Evolutionary conservation across 2,113 vertebrate species (phyloP).

Genomic region (Thamnophis sirtalis): DNA sequence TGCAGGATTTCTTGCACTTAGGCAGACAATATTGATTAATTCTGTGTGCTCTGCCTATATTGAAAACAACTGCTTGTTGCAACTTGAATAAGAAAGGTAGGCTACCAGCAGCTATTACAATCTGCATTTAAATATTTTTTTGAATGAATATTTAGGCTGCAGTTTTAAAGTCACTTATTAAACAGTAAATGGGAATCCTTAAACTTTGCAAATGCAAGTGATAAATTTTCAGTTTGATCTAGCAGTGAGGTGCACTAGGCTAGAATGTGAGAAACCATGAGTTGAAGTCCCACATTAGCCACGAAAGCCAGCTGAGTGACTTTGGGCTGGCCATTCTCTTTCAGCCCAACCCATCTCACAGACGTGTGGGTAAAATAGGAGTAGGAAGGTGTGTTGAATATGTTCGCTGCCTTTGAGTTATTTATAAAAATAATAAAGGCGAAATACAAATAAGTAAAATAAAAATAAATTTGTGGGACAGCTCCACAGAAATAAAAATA

Average conservation of each 20-base stretch:
- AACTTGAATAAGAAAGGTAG: not conserved
- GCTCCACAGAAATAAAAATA: not conserved
- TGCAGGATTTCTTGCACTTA: not conserved
- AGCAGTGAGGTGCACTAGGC: not conserved
- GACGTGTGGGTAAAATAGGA: not conserved
- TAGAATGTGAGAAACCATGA: not conserved
- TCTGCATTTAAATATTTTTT: not conserved
- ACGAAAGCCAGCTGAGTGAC: not conserved
- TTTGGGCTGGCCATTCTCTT: not conserved
- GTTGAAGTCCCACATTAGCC: not conserved
- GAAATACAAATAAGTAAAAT: not conserved
- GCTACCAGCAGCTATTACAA: not conserved
- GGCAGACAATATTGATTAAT: not conserved
- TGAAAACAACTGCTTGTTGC: rapidly evolving
- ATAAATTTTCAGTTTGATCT: not conserved
- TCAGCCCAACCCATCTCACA: not conserved
- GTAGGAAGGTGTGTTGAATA: not conserved
- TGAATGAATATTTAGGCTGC: not conserved
- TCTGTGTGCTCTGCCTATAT: not conserved
- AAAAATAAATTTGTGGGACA: not conserved
- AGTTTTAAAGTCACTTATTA: not conserved
- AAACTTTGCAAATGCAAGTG: not conserved
- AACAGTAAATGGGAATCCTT: not conserved
- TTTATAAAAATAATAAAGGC: not conserved
- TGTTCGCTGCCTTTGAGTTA: not conserved